Percentiles rank a stretch among this genome's conserved stretches.
Conservation (phyloP, 2,888 invertebrate genomes). For the Ypsolopha sequella region DNA sequence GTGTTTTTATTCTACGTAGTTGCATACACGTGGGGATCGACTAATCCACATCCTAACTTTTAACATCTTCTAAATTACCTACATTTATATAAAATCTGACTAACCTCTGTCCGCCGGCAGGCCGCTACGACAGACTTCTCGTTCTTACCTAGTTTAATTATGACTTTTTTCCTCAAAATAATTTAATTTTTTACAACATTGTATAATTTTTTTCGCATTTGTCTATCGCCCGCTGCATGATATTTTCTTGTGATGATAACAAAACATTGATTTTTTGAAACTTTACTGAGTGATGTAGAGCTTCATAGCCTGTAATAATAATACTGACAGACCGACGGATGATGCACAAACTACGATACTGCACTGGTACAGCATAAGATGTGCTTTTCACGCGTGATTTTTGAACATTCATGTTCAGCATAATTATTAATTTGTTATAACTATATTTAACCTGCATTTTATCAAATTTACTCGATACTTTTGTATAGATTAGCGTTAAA, state of each 20-base stretch:
- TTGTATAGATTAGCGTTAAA: conserved; percentile 38
- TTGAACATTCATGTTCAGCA: background rate
- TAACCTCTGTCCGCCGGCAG: background rate
- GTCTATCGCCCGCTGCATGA: too few relatives aligned
- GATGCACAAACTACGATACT: too few relatives aligned
- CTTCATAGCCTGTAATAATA: too few relatives aligned
- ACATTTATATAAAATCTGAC: background rate
- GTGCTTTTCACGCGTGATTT: background rate
- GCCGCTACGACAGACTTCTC: background rate
- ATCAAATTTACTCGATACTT: conserved; percentile 28
- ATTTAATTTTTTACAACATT: background rate
- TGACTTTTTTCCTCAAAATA: background rate
- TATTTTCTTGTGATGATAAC: too few relatives aligned
- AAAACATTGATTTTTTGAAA: too few relatives aligned
- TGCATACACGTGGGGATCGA: background rate
- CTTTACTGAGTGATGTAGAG: too few relatives aligned
- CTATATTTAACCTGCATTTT: conserved; percentile 26
- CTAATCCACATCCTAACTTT: background rate
- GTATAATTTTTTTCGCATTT: too few relatives aligned
- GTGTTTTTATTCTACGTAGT: background rate
- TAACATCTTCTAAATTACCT: background rate
- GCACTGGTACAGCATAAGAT: background rate
- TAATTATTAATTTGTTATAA: background rate
- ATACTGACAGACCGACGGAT: too few relatives aligned
- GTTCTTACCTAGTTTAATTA: too few relatives aligned